Conservation (phyloP, 2,113 vertebrate species). For the Centropristis striata region DNA sequence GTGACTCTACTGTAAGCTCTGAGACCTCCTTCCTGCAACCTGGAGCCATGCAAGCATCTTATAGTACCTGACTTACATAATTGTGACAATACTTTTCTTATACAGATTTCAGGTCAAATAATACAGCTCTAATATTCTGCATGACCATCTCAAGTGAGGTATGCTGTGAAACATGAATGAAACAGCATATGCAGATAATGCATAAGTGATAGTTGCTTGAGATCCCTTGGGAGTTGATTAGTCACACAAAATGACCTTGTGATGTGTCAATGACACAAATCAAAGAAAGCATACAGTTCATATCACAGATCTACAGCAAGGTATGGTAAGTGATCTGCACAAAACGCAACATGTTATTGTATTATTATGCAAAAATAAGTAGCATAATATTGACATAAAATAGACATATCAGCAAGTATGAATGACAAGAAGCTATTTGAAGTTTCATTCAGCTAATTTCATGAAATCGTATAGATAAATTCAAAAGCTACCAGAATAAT, state of each 20-base stretch:
- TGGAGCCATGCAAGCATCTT: not conserved
- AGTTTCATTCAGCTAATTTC: not conserved
- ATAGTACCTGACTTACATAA: not conserved
- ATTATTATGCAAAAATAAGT: not conserved
- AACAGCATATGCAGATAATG: slow-evolving; percentile 64
- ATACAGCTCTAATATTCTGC: not conserved
- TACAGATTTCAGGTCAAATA: not conserved
- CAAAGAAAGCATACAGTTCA: slow-evolving; percentile 12
- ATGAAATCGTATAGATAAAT: not conserved
- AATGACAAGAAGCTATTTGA: not conserved
- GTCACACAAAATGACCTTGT: slow-evolving; percentile 56
- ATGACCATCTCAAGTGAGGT: slow-evolving; percentile 12
- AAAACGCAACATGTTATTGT: not conserved
- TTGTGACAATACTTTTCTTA: not conserved
- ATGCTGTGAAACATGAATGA: slow-evolving; percentile 60
- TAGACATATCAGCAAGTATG: not conserved
- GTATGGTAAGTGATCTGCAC: not conserved
- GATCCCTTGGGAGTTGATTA: slow-evolving; percentile 42
- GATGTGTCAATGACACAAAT: slow-evolving; percentile 56
- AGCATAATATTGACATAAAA: not conserved
- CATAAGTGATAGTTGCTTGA: slow-evolving; percentile 57
- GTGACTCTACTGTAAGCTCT: not conserved
- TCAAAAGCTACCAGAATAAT: slow-evolving; percentile 7
- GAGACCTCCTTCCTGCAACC: not conserved
- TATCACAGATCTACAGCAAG: not conserved